Base-by-base conservation (phyloP, 2,888 invertebrate genomes). In the Auanema freiburgensis region DNA sequence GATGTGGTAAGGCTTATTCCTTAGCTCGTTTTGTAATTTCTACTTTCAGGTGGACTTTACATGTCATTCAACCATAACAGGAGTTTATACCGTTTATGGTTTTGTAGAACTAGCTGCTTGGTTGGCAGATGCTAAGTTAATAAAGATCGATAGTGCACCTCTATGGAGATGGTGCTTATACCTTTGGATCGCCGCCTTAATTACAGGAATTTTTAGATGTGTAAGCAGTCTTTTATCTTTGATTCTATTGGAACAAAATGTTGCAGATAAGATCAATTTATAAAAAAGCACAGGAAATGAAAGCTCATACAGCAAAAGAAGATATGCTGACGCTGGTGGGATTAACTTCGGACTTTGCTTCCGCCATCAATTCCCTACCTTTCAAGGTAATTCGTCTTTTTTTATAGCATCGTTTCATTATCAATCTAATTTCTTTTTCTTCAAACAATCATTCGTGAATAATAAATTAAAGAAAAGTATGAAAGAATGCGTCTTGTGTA, bases 11-110 rank as follows among this genome's bases (percentile, higher is more conserved):
- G 6, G 16, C 16, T 18, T 46, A 10, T 46, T 46, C 10, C 46
- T 46, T 10, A 5, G 16, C n/a, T 46, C 21, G 10, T 46, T 10
- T 10, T 21, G 10, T 46, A 46, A 10, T 18, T 25, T 46, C 3
- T 5, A 5, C 14, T 62, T 62, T 55, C 44, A 62, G 62, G 4
- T 62, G 12, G 62, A 62, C 41, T 62, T 57, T 25, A 44, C 57
- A 10, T 62, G 62, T 16, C 56, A 44, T 33, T 40, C 70, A 12
- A 66, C 74, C 0, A 74, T 79, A 40, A 78, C 79, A 0, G 73
- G 65, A 14, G 74, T 78, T 49, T 79, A 79, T 66, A 75, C 78
- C 6, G 74, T 78, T 21, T 79, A 79, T 52, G 76, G 76, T 41
- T 55, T 76, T 12, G 72, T 77, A 1, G 79, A 79, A 57, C 44